A percentile compares a stretch with the other conserved stretches of the same genome.
Conservation (phyloP, 2,113 vertebrate genomes). For the Nycticryphes semicollaris region DNA sequence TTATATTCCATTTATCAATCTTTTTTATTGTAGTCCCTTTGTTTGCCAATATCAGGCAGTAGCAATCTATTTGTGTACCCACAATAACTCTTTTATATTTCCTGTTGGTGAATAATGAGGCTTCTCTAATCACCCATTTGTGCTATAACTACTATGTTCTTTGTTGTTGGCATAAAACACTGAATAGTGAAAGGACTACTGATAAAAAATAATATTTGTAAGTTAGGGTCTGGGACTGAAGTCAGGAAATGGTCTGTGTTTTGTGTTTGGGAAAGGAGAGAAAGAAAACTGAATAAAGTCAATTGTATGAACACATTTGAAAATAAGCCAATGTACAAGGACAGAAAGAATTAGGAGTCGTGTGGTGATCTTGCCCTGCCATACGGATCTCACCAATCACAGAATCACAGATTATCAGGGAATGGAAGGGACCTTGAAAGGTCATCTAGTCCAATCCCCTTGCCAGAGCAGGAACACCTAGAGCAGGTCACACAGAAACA, state of each 20-base stretch:
- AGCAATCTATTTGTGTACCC: neutral
- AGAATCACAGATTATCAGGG: too few species aligned
- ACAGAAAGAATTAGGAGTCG: neutral
- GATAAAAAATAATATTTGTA: neutral
- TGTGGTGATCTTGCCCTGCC: neutral
- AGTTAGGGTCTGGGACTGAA: neutral
- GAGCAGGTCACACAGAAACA: too few species aligned
- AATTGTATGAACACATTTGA: neutral
- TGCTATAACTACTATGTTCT: neutral
- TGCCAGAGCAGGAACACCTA: too few species aligned
- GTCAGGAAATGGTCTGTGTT: neutral
- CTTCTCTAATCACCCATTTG: conserved; percentile 48
- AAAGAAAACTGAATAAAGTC: neutral
- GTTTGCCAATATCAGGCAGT: conserved; percentile 31
- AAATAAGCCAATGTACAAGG: neutral
- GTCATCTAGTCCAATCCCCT: too few species aligned
- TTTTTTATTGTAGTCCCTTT: conserved; percentile 4
- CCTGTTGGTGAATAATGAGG: conserved; percentile 31
- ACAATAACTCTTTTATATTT: conserved; percentile 15
- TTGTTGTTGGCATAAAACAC: neutral
- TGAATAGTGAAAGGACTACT: neutral
- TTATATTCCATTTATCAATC: conserved; percentile 2
- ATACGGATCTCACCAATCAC: neutral
- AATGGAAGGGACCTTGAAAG: too few species aligned
- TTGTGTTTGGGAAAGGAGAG: neutral